phyloP scores from a whole-genome alignment of 1,140 invertebrate genomes.

The Zaprionus ornatus region DNA sequence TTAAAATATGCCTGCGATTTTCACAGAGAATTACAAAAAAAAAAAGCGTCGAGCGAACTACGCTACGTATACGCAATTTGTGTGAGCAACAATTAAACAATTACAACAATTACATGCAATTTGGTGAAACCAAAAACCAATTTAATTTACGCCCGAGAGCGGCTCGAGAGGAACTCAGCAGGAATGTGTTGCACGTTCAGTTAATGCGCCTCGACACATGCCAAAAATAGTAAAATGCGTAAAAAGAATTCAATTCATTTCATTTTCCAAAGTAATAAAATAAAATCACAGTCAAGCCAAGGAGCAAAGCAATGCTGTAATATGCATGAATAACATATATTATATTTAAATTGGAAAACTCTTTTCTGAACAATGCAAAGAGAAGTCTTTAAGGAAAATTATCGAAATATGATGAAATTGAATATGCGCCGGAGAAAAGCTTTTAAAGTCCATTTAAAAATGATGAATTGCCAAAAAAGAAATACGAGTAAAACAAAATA shows the following conservation, averaged over 20 bases:
- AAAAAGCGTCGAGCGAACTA: too few species aligned
- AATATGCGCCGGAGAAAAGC: not conserved
- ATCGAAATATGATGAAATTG: not conserved
- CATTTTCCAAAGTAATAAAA: not conserved
- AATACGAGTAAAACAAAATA: not conserved
- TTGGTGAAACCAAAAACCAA: slow-evolving; percentile 46
- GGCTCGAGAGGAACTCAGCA: not conserved
- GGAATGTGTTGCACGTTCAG: not conserved
- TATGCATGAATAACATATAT: not conserved
- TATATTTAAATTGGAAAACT: not conserved
- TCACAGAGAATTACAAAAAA: slow-evolving; percentile 10
- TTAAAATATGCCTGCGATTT: slow-evolving; percentile 46
- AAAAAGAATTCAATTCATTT: not conserved
- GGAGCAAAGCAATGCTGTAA: not conserved
- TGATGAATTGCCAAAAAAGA: too few species aligned
- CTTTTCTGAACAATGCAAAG: not conserved
- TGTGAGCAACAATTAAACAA: slow-evolving; percentile 31
- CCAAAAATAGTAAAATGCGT: slow-evolving; percentile 14
- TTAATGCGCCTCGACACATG: slow-evolving; percentile 4
- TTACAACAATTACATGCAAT: slow-evolving; percentile 41
- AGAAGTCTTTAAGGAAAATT: not conserved
- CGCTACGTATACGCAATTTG: slow-evolving; percentile 12
- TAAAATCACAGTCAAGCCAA: not conserved
- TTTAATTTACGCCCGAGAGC: slow-evolving; percentile 37
- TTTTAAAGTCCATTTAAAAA: not conserved